Evolutionary conservation across 2,888 invertebrate genomes (phyloP).

Genomic region (Tillus elongatus): DNA sequence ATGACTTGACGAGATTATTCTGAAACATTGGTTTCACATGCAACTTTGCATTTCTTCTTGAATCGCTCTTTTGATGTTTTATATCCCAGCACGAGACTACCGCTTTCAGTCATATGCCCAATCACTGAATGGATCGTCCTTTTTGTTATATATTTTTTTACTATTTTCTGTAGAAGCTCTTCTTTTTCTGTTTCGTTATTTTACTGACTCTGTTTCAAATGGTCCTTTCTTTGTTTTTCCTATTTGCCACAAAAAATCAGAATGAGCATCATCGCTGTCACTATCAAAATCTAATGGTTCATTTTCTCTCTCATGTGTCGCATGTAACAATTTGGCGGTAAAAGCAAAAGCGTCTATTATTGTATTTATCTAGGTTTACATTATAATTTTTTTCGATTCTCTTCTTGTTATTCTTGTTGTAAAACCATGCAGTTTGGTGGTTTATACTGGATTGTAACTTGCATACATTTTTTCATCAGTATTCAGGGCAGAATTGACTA

Average conservation of each 20-base stretch:
- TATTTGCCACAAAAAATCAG: neutral
- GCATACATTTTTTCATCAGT: too few species aligned
- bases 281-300: neutral
- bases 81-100: neutral
- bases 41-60: neutral
- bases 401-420: too few species aligned
- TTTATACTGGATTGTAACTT: too few species aligned
- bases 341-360: too few species aligned
- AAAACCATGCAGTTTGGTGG: too few species aligned
- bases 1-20: neutral
- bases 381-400: too few species aligned
- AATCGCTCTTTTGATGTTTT: neutral
- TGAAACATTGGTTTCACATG: neutral
- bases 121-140: neutral
- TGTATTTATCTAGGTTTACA: too few species aligned
- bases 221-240: neutral
- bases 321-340: constrained; percentile 1
- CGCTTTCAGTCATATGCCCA: neutral
- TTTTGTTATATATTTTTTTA: neutral
- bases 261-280: neutral
- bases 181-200: neutral
- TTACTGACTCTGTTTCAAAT: neutral
- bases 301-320: neutral
- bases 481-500: too few species aligned
- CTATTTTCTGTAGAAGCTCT: neutral